A percentile compares a stretch with the other conserved stretches of the same genome.
Evolutionary conservation across 2,797 vertebrate genomes (phyloP).

Genomic region (Diplodus puntazzo): DNA sequence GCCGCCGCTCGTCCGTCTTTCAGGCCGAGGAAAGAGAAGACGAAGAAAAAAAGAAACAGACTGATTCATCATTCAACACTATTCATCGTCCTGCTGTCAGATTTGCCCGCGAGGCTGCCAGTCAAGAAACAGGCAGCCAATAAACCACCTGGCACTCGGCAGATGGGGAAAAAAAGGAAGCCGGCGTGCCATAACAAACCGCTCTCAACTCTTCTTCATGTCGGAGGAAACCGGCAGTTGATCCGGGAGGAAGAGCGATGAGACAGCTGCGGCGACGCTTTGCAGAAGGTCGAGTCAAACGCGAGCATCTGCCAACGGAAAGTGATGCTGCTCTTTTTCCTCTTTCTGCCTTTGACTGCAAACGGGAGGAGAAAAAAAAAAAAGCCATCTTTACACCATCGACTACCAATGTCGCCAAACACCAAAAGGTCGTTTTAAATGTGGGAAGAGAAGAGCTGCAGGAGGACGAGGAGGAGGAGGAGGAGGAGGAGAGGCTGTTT

Average conservation of each 20-base stretch:
- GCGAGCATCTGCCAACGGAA: neutral
- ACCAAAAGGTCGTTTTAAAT: neutral
- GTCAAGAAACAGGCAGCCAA: slow-evolving; percentile 48
- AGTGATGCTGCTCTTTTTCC: neutral
- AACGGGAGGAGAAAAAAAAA: too few species aligned
- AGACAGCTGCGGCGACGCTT: neutral
- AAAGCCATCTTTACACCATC: neutral
- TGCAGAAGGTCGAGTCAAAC: slow-evolving; percentile 38
- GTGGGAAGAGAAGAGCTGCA: neutral
- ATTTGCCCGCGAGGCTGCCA: slow-evolving; percentile 51
- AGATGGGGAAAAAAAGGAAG: neutral
- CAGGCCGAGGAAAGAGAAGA: neutral
- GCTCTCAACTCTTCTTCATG: slow-evolving; percentile 5
- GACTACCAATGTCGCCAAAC: neutral
- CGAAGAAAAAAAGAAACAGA: slow-evolving; percentile 7
- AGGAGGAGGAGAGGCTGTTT: slow-evolving; percentile 29
- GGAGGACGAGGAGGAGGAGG: neutral
- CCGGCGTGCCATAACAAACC: neutral
- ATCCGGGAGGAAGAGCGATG: slow-evolving; percentile 20
- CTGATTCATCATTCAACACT: slow-evolving; percentile 62
- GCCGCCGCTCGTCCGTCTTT: slow-evolving; percentile 27
- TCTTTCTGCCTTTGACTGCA: neutral
- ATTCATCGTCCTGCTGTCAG: slow-evolving; percentile 62
- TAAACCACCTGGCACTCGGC: slow-evolving; percentile 43
- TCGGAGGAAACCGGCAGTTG: slow-evolving; percentile 41